These are phyloP conservation scores for Potorous gilbertii DNA, from an alignment of 2,797 vertebrate genomes.

Conservation along the genomic window DNA sequence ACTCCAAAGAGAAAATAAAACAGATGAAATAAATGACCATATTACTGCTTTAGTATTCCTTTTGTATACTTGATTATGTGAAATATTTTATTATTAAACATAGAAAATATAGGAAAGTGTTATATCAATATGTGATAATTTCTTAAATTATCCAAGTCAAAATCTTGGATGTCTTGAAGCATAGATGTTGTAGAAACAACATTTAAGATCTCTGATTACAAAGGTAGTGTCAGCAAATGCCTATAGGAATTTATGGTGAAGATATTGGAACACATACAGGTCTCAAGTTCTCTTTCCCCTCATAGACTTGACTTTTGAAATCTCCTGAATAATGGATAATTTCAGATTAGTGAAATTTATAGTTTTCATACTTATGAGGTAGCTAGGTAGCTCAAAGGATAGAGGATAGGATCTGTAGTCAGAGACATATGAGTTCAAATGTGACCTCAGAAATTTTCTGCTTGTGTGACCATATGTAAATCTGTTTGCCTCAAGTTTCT, in stretches of 20 bases:
- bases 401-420: neutral
- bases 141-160: neutral
- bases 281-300: neutral
- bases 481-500: neutral
- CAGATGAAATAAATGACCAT: neutral
- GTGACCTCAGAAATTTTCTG: neutral
- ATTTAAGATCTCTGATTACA: neutral
- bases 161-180: conserved; percentile 5
- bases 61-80: neutral
- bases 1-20: neutral
- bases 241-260: neutral
- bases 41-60: neutral
- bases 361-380: neutral
- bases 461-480: neutral
- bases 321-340: neutral
- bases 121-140: neutral
- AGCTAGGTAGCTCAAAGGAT: neutral
- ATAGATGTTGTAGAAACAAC: neutral
- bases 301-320: neutral
- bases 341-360: neutral
- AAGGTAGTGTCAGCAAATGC: neutral
- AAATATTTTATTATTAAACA: neutral
- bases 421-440: neutral
- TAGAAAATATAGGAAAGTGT: neutral
- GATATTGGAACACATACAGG: neutral